phyloP scores from a whole-genome alignment of 2,113 vertebrate genomes.

The Bubo scandiacus region DNA sequence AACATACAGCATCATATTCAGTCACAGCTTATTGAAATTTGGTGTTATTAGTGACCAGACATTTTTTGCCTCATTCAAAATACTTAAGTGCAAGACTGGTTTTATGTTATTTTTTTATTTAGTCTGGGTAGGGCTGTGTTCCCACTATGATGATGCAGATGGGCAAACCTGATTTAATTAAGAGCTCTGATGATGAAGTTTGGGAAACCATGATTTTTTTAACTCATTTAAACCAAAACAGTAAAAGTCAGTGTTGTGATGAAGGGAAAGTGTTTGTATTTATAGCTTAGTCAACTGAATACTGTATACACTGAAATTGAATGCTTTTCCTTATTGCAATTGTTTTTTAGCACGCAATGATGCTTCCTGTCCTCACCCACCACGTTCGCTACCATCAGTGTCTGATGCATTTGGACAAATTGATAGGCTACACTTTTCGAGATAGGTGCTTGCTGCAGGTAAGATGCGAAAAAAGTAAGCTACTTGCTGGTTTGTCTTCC shows the following conservation, averaged over 20 bases:
- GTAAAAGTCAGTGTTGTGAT: not conserved
- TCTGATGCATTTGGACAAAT: conserved; percentile 93
- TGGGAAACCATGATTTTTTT: not conserved
- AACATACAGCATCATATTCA: not conserved
- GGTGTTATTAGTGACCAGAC: not conserved
- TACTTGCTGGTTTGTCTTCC: not conserved
- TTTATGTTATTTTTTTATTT: not conserved
- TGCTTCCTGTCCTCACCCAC: conserved; percentile 98
- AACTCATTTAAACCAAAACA: not conserved
- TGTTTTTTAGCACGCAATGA: conserved; percentile 92
- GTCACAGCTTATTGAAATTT: not conserved
- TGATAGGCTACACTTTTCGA: conserved; percentile 95
- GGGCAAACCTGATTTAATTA: not conserved
- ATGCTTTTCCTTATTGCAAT: not conserved
- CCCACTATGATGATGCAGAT: not conserved
- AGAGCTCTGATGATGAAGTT: not conserved
- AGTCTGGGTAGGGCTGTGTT: not conserved
- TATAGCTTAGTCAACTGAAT: not conserved
- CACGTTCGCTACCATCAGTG: conserved; percentile 99
- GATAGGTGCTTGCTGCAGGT: conserved; percentile 98
- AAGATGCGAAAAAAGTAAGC: not conserved
- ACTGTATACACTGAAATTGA: not conserved
- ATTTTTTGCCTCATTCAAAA: not conserved
- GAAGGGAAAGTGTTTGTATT: not conserved
- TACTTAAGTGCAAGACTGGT: not conserved